Percentiles rank a stretch among this genome's conserved stretches.
Evolutionary conservation across 92 coral and sea anemone species (phyloP).

Genomic region (Scolanthus callimorphus): DNA sequence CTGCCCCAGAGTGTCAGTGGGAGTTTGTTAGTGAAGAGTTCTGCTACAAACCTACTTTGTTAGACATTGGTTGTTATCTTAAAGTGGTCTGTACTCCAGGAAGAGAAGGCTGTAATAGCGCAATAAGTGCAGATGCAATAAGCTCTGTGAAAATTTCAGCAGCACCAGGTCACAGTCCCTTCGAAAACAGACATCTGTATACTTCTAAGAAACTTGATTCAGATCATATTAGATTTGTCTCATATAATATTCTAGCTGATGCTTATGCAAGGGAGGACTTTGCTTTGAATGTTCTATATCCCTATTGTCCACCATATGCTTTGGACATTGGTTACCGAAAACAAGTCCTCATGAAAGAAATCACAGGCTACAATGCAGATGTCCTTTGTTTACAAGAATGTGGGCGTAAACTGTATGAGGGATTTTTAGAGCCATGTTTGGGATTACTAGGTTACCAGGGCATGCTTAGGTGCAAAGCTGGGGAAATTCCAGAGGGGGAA

Average conservation of each 20-base stretch:
- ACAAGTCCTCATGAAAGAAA: slow-evolving; percentile 82
- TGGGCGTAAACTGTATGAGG: slow-evolving; percentile 56
- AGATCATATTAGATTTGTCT: slow-evolving; percentile 57
- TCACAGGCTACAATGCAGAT: slow-evolving; percentile 90
- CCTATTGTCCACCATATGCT: slow-evolving; percentile 91
- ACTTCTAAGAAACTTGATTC: slow-evolving; percentile 47
- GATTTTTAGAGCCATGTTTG: slow-evolving; percentile 64
- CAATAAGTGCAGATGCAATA: slow-evolving; percentile 35
- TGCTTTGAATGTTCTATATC: slow-evolving; percentile 59
- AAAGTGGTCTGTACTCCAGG: slow-evolving; percentile 75
- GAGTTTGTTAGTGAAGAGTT: slow-evolving; percentile 63
- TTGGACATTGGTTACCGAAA: slow-evolving; percentile 82
- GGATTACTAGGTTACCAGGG: slow-evolving; percentile 71
- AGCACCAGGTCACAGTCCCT: slow-evolving; percentile 84
- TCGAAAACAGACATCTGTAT: slow-evolving; percentile 81
- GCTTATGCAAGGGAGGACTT: slow-evolving; percentile 78
- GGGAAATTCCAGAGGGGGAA: slow-evolving; percentile 91
- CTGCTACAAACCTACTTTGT: slow-evolving; percentile 62
- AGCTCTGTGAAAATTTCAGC: slow-evolving; percentile 62
- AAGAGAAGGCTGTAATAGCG: slow-evolving; percentile 33
- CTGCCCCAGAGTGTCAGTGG: slow-evolving; percentile 45
- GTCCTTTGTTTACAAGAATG: slow-evolving; percentile 94
- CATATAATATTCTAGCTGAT: slow-evolving; percentile 91
- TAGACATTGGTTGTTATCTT: slow-evolving; percentile 76
- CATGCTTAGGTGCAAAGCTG: slow-evolving; percentile 70